These are phyloP conservation scores for Acronicta alni DNA, from an alignment of 2,888 invertebrate species.

Conservation along the genomic window DNA sequence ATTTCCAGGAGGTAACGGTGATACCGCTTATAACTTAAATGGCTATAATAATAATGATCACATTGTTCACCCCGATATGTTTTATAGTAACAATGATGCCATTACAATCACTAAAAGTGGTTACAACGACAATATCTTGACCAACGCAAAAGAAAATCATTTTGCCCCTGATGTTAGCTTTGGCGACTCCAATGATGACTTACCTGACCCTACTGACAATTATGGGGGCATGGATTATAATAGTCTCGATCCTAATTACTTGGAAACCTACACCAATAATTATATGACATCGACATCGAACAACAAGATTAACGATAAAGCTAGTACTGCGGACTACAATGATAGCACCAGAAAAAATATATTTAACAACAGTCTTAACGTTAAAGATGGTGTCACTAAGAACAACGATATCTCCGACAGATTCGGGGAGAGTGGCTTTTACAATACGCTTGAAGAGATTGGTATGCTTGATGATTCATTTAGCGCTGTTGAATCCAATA, in stretches of 20 bases:
- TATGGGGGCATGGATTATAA: slow-evolving; percentile 1
- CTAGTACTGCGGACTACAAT: slow-evolving; percentile 11
- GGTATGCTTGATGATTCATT: background rate
- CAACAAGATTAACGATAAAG: background rate
- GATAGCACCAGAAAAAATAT: background rate
- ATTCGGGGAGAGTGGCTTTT: slow-evolving; percentile 3
- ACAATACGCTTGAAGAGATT: background rate
- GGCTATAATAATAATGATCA: too few relatives aligned
- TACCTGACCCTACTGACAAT: background rate
- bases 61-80: background rate
- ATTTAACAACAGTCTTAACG: slow-evolving; percentile 7
- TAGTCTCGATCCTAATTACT: background rate
- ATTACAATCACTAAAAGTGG: background rate
- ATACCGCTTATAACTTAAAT: background rate
- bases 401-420: background rate
- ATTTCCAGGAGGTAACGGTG: background rate
- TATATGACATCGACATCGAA: too few relatives aligned
- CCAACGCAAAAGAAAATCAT: background rate
- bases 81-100: background rate
- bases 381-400: background rate
- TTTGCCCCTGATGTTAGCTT: background rate
- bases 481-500: background rate
- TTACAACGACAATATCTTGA: too few relatives aligned
- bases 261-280: too few relatives aligned
- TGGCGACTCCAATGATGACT: background rate